Base-by-base conservation (phyloP, 1,140 invertebrate species). In the Planococcus citri region DNA sequence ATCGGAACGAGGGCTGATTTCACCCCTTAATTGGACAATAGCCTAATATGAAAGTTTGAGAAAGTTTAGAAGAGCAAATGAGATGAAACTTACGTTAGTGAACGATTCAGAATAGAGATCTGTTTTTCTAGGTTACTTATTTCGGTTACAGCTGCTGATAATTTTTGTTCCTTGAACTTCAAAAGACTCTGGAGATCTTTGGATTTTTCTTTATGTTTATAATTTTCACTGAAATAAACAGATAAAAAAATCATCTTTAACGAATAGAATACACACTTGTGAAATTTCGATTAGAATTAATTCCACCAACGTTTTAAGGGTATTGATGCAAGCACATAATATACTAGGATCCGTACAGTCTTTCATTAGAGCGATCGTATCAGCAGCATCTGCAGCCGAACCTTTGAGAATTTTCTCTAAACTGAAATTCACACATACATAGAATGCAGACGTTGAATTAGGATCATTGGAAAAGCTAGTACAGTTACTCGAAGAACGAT, bases 81-180 rank as follows among this genome's bases (percentile, higher is more conserved):
- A n/a, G 27, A 24, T 64, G 12, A 4, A 64, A 64, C 27, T 27
- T 14, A 25, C 61, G 27, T 64, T 17, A 64, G 22, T 1, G 22
- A 8, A 6, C 27, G 22, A 64, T 64, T 64, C 3, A 68, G 25
- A 33, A 27, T 68, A 33, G 27, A 64, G 8, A 64, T 27, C 22
- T 64, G 8, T 64, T 25, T 27, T 24, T 27, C 22, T 64, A 76
- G 73, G 64, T 67, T 76, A 71, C 75, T 73, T 21, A 74, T 74
- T 14, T 68, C 70, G 17, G 67, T 37, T 14, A 68, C 67, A 60
- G 70, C 68, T n/a, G 68, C 24, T 69, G 70, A 60, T 20, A 68
- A 71, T 60, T 68, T 60, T 14, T 68, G 29, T 71, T 71, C 70
- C 37, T 71, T 71, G n/a, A 71, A n/a, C 58, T 57, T 71, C 68